These are phyloP conservation scores for Caenorhabditis sp. DNA, from an alignment of 2,888 invertebrate species.

Conservation along the genomic window DNA sequence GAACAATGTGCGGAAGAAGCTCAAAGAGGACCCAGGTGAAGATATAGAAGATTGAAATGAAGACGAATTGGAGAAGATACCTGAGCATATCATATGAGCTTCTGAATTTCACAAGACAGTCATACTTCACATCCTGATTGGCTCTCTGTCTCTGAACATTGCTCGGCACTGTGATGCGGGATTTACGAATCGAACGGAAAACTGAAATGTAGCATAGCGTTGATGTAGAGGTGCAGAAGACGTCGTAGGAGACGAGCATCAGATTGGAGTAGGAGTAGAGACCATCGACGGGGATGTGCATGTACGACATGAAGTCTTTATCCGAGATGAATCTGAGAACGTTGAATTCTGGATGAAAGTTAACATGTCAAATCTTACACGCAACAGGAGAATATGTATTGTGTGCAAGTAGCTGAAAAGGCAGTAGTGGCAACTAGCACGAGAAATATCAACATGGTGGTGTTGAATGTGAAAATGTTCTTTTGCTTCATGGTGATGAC, in stretches of 20 bases:
- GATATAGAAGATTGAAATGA: conserved; percentile 65
- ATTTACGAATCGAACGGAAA: conserved; percentile 5
- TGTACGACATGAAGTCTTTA: conserved; percentile 28
- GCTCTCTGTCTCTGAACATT: conserved; percentile 7
- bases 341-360: not conserved
- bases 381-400: conserved; percentile 44
- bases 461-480: conserved; percentile 25
- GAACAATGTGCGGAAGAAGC: conserved; percentile 60
- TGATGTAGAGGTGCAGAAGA: conserved; percentile 23
- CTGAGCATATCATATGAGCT: conserved; percentile 29
- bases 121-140: conserved; percentile 38
- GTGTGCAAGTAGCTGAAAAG: conserved; percentile 3
- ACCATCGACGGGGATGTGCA: not conserved
- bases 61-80: conserved; percentile 64
- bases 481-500: conserved; percentile 23
- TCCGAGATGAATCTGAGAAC: conserved; percentile 33
- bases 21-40: conserved; percentile 66
- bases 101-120: not conserved
- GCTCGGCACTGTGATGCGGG: not conserved
- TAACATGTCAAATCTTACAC: not conserved
- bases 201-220: conserved; percentile 30
- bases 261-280: conserved; percentile 30
- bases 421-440: conserved; percentile 10
- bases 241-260: conserved; percentile 23
- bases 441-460: conserved; percentile 18